Base-by-base conservation (phyloP, 2,888 invertebrate species). In the Pherbina coryleti region DNA sequence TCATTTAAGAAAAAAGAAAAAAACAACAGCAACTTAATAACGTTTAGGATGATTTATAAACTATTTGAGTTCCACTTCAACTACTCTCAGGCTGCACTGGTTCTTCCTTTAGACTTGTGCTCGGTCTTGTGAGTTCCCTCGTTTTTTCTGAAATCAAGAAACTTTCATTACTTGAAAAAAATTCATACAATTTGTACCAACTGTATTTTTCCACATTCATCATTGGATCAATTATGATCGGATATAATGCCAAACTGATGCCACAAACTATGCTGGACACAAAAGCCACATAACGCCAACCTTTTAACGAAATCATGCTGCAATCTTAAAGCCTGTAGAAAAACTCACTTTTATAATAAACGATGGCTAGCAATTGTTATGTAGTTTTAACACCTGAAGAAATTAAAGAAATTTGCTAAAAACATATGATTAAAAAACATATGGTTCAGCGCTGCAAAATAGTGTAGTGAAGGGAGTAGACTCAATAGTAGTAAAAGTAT, bases 161-260 rank as follows among this genome's bases (percentile, higher is more conserved):
- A 62, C 31, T 3, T 11, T 51, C 0, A 69, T 7, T 14, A 22
- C n/a, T 69, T 49, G 17, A 2, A 14, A 51, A 17, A 8, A 69
- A 3, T 5, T 66, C 3, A 37, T 14, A 19, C 9, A 5, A 4
- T 34, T 34, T 34, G 1, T 14, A 69, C 44, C 85, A 44, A 72
- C 72, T 88, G 72, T 93, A 94, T 84, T 92, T 91, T 0, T 92
- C 91, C 5, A 91, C 88, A 86, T 93, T 91, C 25, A 92, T 84
- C 91, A 93, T 92, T 3, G 93, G 94, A 81, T 91, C 90, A 80
- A 94, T 90, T 34, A 92, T 88, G 79, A 93, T 91, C 4, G 93
- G 93, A 86, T 93, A 94, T 11, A 92, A 81, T 0, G 92, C 89
- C 72, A 91, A 14, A 8, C 90, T 91, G 74, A 93, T 90, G 0